Percentiles rank a stretch among this genome's conserved stretches.
These are phyloP conservation scores for Machimus rusticus DNA, from an alignment of 2,888 invertebrate species.

Conservation along the genomic window DNA sequence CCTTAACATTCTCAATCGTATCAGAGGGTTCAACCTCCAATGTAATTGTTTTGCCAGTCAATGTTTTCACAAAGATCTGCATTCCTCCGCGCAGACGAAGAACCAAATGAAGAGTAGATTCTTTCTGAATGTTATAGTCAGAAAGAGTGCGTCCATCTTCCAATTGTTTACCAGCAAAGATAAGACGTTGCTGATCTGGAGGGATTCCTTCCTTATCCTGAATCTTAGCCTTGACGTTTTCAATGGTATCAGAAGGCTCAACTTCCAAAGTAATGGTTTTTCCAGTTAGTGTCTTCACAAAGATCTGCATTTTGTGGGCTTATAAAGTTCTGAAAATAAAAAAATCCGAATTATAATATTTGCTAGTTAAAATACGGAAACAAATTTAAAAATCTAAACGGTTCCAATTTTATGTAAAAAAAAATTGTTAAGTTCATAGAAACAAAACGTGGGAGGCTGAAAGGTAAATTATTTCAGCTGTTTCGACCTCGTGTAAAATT, in stretches of 20 bases:
- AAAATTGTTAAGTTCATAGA: background rate
- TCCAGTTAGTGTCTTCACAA: slow-evolving; percentile 49
- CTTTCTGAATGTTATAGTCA: too few relatives aligned
- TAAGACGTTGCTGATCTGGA: slow-evolving; percentile 54
- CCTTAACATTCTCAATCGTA: slow-evolving; percentile 56
- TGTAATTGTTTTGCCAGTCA: slow-evolving; percentile 56
- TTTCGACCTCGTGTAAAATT: background rate
- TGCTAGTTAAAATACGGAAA: background rate
- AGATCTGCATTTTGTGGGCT: slow-evolving; percentile 64
- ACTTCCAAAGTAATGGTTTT: too few relatives aligned
- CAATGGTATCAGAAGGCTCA: too few relatives aligned
- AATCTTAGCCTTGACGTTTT: slow-evolving; percentile 52
- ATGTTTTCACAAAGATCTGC: slow-evolving; percentile 54
- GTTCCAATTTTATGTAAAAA: background rate
- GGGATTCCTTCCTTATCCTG: slow-evolving; percentile 55
- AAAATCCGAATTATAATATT: background rate
- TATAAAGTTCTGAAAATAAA: background rate
- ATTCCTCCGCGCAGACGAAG: slow-evolving; percentile 62
- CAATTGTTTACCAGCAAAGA: slow-evolving; percentile 30
- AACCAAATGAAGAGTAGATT: too few relatives aligned
- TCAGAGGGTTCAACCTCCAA: slow-evolving; percentile 54
- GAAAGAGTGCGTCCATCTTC: background rate
- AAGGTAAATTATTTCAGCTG: background rate
- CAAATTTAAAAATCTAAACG: background rate
- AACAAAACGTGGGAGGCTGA: background rate